A percentile compares a stretch with the other conserved stretches of the same genome.
phyloP scores from a whole-genome alignment of 2,888 invertebrate species.

The Nymphalis polychloros region DNA sequence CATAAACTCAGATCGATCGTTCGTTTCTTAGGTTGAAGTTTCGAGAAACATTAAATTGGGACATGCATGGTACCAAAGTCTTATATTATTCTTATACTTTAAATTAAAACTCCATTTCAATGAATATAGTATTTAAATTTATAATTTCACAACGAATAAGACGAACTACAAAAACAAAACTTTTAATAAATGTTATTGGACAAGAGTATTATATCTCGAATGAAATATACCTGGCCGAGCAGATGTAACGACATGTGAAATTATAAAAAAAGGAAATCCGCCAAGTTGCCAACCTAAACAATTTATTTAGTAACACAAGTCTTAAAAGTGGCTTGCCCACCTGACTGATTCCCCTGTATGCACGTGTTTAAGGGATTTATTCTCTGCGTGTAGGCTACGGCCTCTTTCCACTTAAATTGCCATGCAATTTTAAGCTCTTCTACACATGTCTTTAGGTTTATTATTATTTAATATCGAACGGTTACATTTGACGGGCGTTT shows the following conservation, averaged over 20 bases:
- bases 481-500: constrained; percentile 62
- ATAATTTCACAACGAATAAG: too few species aligned
- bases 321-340: constrained; percentile 58
- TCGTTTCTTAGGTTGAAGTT: too few species aligned
- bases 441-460: constrained; percentile 48
- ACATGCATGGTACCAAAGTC: too few species aligned
- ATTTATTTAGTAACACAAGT: constrained; percentile 50
- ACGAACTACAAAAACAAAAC: background rate
- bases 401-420: constrained; percentile 49
- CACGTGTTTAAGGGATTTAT: constrained; percentile 76
- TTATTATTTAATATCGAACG: constrained; percentile 46
- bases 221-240: constrained; percentile 29
- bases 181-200: background rate
- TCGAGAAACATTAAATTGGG: too few species aligned
- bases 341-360: constrained; percentile 69
- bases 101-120: too few species aligned
- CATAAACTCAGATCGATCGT: too few species aligned
- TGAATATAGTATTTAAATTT: too few species aligned
- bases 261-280: constrained; percentile 38
- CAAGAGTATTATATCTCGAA: constrained; percentile 4
- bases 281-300: constrained; percentile 52
- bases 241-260: constrained; percentile 33
- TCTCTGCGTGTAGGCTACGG: constrained; percentile 59
- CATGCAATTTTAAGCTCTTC: constrained; percentile 58
- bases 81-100: too few species aligned